Base-by-base conservation (phyloP, 37 sponge, comb jelly and placozoan genomes). In the Diacarnus erythraeanus region DNA sequence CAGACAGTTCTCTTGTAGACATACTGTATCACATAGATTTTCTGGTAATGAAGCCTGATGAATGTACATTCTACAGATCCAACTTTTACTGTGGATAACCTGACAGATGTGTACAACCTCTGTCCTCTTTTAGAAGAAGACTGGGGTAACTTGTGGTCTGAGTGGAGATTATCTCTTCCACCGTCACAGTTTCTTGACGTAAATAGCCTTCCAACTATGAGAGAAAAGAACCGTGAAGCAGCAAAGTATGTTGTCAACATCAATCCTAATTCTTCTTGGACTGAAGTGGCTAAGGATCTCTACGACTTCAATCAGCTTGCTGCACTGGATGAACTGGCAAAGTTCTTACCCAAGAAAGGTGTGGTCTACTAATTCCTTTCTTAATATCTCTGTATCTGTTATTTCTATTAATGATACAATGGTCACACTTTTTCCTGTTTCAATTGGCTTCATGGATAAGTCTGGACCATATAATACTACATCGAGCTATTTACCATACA, bases 101-200 rank as follows among this genome's bases (percentile, higher is more conserved):
- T 65, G 33, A 30, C 66, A 30, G 27, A 31, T 3, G 66, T 65
- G 27, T 65, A 30, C 10, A 30, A 65, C 35, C 30, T 31, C 33
- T 17, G 33, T 30, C 66, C 66, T 3, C 66, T 65, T 30, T 15
- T 65, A 30, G 34, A 31, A 35, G 66, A 65, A 30, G 66, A 65
- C 34, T 65, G 66, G 66, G 66, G 31, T 17, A 65, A 65, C 66
- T 17, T 65, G 27, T 65, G 66, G 66, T 65, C 66, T 3, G 66
- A 65, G 3, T 65, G 66, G 66, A 30, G 66, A 3, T 18, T 65
- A 17, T 65, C 66, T 30, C 66, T 65, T 2, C 66, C 66, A 30
- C 33, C 34, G 5, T 65, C 66, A 2, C 30, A 25, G 9, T 65
- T 65, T 35, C 29, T 10, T 31, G 66, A 65, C 29, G 33, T 65